Base-by-base conservation (phyloP, 1,140 invertebrate genomes). In the Adoxophyes honmai region DNA sequence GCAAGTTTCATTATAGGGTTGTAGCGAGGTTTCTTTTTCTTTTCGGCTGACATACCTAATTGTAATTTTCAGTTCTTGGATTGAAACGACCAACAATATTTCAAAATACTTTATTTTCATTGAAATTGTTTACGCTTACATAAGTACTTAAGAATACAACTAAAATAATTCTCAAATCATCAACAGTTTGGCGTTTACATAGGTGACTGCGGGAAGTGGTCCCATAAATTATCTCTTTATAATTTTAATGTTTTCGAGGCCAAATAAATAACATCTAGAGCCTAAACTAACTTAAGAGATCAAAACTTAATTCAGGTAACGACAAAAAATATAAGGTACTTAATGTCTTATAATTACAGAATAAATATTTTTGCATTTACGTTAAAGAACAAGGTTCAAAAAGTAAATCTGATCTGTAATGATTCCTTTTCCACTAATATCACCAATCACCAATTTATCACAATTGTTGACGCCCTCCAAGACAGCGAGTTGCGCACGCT, bases 291-390 rank as follows among this genome's bases (percentile, higher is more conserved):
- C 67, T 78, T 81, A 79, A 78, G 84, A 87, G 81, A 85, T 85
- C 81, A 87, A 80, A 78, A 67, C 73, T 79, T 83, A 73, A 73
- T 77, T 87, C 81, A 85, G 81, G 81, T 86, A 86, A 86, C 80
- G 57, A 62, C 44, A 52, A 62, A 71, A 52, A 67, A 75, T 60
- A 75, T 67, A 48, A 48, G 42, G 42, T 48, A 48, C 42, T 48
- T 48, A 48, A 48, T 48, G 42, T 48, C 42, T 48, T 48, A 44
- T 44, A 48, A 48, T 11, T 28, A 48, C 21, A 48, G n/a, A 48
- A 48, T 44, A 44, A 44, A 44, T 44, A 44, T 44, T 48, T n/a
- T 48, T 10, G 42, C 9, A 21, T 48, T 21, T 21, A 39, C 4
- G 18, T 48, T 21, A 44, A 48, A 48, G 16, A 48, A 48, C 18